Evolutionary conservation across 2,113 vertebrate species (phyloP), one percentile per base, ranked within the genome.

Genomic region (Colius striatus): DNA sequence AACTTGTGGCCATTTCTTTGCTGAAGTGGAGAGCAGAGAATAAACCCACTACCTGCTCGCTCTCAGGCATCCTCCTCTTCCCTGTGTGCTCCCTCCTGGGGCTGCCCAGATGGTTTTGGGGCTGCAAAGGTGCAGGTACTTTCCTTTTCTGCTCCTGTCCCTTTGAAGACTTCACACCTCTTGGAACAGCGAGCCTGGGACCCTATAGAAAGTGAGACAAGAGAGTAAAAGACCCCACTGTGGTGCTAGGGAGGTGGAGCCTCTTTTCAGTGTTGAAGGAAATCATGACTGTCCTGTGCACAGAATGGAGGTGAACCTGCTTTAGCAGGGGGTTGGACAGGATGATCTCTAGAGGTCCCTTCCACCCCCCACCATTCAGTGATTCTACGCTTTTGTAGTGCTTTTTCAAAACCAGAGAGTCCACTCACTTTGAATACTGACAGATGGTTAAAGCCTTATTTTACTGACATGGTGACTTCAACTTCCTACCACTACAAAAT

Each of bases 31-130:
- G 38, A 62, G 81, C 23, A 79, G 75, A 74, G 79, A 71, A 61
- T 36, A 48, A 89, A 53, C 7, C 26, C 67, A 22, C 34, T 58
- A 6, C 65, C 23, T 78, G 13, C 16, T 29, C 4, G 9, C 43
- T 51, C 34, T 53, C 16, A 5, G 83, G 43, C n/a, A 74, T 66
- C n/a, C 12, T 90, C 38, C 25, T 87, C 26, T 66, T 71, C 45
- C 65, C 26, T 0, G 0, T 26, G 11, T 0, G 0, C 60, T 74
- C 47, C 45, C 17, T 67, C 9, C n/a, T 32, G 47, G 23, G 45
- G n/a, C 53, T 84, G 29, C n/a, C 30, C 26, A 27, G 45, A 21
- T 12, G 6, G 55, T 36, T 84, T 82, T 71, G 30, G 50, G 41
- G 47, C 36, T 51, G 75, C 1, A 2, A 34, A 27, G 32, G 8